Conservation (phyloP, 2,113 vertebrate genomes). For the Gobius niger region DNA sequence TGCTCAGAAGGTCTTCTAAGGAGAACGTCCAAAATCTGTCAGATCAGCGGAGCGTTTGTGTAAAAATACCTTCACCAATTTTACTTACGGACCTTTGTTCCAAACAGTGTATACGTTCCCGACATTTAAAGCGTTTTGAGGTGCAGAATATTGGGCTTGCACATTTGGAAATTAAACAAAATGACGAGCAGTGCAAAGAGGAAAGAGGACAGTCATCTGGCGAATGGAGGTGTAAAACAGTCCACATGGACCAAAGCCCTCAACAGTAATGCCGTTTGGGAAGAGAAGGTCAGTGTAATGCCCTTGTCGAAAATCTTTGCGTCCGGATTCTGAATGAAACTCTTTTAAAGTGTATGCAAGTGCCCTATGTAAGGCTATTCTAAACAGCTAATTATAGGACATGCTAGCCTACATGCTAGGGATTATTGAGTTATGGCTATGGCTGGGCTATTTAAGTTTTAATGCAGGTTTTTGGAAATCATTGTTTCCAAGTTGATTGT, state of each 20-base stretch:
- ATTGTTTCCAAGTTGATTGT: too few relatives aligned
- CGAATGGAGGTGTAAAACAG: slow-evolving; percentile 78
- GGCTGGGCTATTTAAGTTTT: too few relatives aligned
- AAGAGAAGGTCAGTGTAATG: slow-evolving; percentile 73
- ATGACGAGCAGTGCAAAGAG: slow-evolving; percentile 76
- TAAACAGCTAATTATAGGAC: neutral
- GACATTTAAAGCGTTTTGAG: neutral
- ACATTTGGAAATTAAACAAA: slow-evolving; percentile 39
- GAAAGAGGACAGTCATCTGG: slow-evolving; percentile 77
- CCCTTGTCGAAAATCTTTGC: neutral
- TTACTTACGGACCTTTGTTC: neutral
- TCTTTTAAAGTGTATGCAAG: neutral
- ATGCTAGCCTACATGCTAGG: slow-evolving; percentile 38
- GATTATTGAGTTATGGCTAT: slow-evolving; percentile 31
- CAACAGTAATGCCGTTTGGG: slow-evolving; percentile 76
- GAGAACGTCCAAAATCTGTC: slow-evolving; percentile 58
- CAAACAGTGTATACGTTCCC: neutral
- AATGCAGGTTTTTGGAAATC: too few relatives aligned
- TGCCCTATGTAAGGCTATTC: neutral
- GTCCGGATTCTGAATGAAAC: neutral
- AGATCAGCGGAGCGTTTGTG: slow-evolving; percentile 57
- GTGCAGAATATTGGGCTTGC: slow-evolving; percentile 22
- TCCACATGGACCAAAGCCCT: slow-evolving; percentile 81
- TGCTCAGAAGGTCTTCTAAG: slow-evolving; percentile 34
- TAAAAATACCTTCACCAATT: slow-evolving; percentile 26